phyloP scores from a whole-genome alignment of 2,888 invertebrate species.

The Podabrus alpinus region DNA sequence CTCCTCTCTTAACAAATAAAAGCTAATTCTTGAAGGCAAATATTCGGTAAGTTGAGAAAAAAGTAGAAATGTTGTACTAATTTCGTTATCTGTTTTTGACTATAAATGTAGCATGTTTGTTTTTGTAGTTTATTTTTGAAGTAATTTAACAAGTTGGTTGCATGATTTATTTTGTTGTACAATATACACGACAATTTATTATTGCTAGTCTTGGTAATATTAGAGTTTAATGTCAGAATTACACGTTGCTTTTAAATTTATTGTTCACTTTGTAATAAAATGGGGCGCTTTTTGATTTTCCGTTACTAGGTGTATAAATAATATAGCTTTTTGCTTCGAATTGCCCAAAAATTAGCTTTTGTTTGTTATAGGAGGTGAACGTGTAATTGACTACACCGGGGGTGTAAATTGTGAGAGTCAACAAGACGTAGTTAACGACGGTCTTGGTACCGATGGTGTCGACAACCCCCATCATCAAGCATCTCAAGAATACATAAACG shows the following conservation, averaged over 20 bases:
- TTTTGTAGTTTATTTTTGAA: not conserved
- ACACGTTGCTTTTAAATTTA: slow-evolving; percentile 18
- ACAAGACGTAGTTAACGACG: slow-evolving; percentile 34
- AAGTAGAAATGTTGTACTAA: not conserved
- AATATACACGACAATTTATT: not conserved
- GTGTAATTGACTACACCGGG: slow-evolving; percentile 55
- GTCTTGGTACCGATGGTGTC: slow-evolving; percentile 49
- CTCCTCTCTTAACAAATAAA: slow-evolving; percentile 41
- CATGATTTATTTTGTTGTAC: slow-evolving; percentile 2
- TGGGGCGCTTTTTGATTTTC: not conserved
- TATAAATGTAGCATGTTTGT: not conserved
- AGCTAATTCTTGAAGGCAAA: slow-evolving; percentile 47
- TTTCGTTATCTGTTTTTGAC: not conserved
- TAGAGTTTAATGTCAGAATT: not conserved
- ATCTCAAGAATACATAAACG: slow-evolving; percentile 64
- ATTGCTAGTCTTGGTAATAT: not conserved
- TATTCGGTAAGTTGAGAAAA: slow-evolving; percentile 39
- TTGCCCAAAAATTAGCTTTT: slow-evolving; percentile 44
- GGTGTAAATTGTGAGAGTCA: slow-evolving; percentile 34
- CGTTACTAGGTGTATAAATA: not conserved
- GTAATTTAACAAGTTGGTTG: not conserved
- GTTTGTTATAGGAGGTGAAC: slow-evolving; percentile 56
- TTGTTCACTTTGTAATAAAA: slow-evolving; percentile 14
- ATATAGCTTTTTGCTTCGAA: not conserved
- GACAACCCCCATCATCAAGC: slow-evolving; percentile 60